Evolutionary conservation across 1,140 invertebrate species (phyloP), one percentile per base, ranked within the genome.

Genomic region (Drosophila ficusphila): DNA sequence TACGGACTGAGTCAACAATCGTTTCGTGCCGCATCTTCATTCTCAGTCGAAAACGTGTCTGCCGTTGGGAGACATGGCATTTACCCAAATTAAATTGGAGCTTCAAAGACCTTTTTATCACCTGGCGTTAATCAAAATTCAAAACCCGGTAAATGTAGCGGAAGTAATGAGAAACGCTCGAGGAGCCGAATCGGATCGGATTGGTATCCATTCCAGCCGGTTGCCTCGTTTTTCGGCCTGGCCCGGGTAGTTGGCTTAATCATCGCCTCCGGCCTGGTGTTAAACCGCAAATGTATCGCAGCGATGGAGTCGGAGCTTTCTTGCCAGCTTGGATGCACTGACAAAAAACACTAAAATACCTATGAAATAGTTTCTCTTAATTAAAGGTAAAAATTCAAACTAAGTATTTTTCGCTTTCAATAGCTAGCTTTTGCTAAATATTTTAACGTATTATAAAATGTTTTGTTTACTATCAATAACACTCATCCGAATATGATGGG

Each of bases 121-220:
- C 60, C 74, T 81, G 75, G 42, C 68, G 61, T 73, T 76, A 67
- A 86, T 76, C 82, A 68, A 72, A 75, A 81, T 72, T 76, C 47
- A 73, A 68, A 73, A 69, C 49, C 75, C 49, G 60, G 39, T 36
- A 56, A 74, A 57, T 74, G 70, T 65, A 33, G 76, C 76, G 73
- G 76, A 86, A 86, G 79, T 76, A 67, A 73, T 70, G 67, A 73
- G 70, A 79, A 81, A 81, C 76, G 53, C 52, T 74, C 56, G 33
- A 54, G 54, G 68, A 53, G 46, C 70, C 48, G 42, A 27, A 48
- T 51, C 60, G 42, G 42, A 67, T 67, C 62, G 62, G 60, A 67
- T 67, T 41, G 36, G 36, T 46, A 65, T 67, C 29, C 62, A 51
- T 65, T 51, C 62, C 62, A 14, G 60, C 36, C 62, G 12, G 34